Evolutionary conservation across 2,113 vertebrate species (phyloP).

Genomic region (Megalops atlanticus): DNA sequence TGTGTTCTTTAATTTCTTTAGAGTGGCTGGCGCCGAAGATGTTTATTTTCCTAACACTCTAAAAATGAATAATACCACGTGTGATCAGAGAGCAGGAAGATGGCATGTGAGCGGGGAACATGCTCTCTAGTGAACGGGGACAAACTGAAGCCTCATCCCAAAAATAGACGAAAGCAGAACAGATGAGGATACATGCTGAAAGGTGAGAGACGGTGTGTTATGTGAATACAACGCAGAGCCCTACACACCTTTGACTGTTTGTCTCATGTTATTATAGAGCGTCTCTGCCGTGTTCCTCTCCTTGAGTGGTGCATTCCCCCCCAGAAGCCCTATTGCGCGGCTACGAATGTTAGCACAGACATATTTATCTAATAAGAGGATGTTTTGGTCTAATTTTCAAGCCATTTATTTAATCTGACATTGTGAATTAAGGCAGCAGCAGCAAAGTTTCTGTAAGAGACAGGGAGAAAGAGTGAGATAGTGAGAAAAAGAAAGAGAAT

Average conservation of each 20-base stretch:
- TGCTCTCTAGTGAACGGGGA: not conserved
- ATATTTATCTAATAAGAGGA: conserved; percentile 7
- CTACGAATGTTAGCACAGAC: not conserved
- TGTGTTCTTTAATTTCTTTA: too few species aligned
- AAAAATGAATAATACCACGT: not conserved
- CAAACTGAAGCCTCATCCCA: not conserved
- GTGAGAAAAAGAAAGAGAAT: conserved; percentile 17
- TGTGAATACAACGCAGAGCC: not conserved
- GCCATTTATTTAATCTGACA: conserved; percentile 20
- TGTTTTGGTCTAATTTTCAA: conserved; percentile 21
- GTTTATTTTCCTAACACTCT: not conserved
- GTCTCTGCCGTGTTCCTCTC: not conserved
- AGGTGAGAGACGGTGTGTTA: not conserved
- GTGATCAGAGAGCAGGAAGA: not conserved
- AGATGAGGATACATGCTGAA: not conserved
- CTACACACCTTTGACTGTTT: not conserved
- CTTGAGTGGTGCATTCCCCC: not conserved
- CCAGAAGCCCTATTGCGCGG: not conserved
- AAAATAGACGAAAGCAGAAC: not conserved
- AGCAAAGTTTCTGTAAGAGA: conserved; percentile 3
- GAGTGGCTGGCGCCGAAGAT: not conserved
- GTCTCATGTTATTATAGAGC: not conserved
- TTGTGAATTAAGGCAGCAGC: not conserved
- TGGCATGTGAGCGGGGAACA: not conserved
- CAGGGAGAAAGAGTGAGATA: conserved; percentile 5